Percentiles rank a stretch among this genome's conserved stretches.
Evolutionary conservation across 2,113 vertebrate species (phyloP).

Genomic region (Theristicus caerulescens): DNA sequence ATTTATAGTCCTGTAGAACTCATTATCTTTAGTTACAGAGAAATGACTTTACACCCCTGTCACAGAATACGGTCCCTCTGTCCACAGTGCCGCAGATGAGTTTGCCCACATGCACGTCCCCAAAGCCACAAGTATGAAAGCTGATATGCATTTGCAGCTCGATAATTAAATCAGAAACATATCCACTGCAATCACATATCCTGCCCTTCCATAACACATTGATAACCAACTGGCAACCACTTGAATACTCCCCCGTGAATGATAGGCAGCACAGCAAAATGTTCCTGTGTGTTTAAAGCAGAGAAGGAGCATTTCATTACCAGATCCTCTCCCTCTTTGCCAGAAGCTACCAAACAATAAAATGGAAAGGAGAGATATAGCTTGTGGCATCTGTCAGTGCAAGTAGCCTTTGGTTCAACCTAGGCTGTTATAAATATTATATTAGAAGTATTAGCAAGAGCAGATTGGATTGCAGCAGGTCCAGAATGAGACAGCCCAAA

Average conservation of each 20-base stretch:
- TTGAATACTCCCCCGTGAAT: neutral
- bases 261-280: slow-evolving; percentile 2
- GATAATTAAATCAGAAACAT: neutral
- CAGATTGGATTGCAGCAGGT: slow-evolving; percentile 61
- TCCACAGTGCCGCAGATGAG: neutral
- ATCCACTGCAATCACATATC: neutral
- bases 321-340: slow-evolving; percentile 36
- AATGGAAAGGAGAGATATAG: slow-evolving; percentile 43
- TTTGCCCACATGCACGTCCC: neutral
- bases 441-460: slow-evolving; percentile 62
- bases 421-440: slow-evolving; percentile 62
- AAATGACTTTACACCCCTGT: neutral
- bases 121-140: neutral
- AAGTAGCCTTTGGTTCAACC: slow-evolving; percentile 55
- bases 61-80: neutral
- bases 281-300: neutral
- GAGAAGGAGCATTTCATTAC: slow-evolving; percentile 30
- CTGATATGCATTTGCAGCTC: neutral
- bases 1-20: slow-evolving; percentile 18
- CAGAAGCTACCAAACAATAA: slow-evolving; percentile 60
- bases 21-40: slow-evolving; percentile 10
- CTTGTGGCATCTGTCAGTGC: slow-evolving; percentile 49
- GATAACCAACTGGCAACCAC: neutral
- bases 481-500: slow-evolving; percentile 43
- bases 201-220: neutral